A percentile compares a stretch with the other conserved stretches of the same genome.
These are phyloP conservation scores for Chelmon rostratus DNA, from an alignment of 2,797 vertebrate genomes.

Conservation along the genomic window DNA sequence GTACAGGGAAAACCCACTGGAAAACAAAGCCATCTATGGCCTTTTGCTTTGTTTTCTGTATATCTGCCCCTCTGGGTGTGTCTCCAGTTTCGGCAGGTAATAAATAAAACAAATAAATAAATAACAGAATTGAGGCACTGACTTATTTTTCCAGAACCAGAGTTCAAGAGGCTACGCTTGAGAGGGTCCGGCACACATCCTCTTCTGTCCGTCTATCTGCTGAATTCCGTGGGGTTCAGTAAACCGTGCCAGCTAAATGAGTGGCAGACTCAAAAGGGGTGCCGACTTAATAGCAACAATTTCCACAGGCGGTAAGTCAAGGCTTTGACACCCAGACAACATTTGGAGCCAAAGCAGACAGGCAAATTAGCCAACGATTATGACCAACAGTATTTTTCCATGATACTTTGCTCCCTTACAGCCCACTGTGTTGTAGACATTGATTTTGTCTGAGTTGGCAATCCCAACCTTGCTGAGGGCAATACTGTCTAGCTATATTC, in stretches of 20 bases:
- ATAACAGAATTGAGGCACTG: neutral
- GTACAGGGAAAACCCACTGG: neutral
- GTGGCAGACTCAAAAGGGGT: conserved; percentile 37
- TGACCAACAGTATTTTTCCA: conserved; percentile 59
- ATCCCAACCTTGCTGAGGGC: conserved; percentile 61
- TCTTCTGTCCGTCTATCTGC: conserved; percentile 32
- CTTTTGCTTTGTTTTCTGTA: conserved; percentile 1
- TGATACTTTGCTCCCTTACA: conserved; percentile 63
- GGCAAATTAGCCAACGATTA: conserved; percentile 69
- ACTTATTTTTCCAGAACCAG: conserved; percentile 9
- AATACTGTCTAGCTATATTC: conserved; percentile 61
- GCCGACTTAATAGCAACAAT: conserved; percentile 55
- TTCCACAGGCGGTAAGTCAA: conserved; percentile 55
- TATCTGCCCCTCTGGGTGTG: neutral
- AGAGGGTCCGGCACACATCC: neutral
- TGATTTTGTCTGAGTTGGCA: conserved; percentile 74
- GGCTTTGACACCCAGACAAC: conserved; percentile 59
- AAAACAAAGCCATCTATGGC: conserved; percentile 2
- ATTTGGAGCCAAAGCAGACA: conserved; percentile 64
- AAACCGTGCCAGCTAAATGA: conserved; percentile 46
- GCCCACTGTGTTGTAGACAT: conserved; percentile 62
- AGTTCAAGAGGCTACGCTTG: conserved; percentile 25
- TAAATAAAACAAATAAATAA: conserved; percentile 27
- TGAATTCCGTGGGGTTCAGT: conserved; percentile 38
- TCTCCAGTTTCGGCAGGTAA: neutral